Evolutionary conservation across 2,888 invertebrate genomes (phyloP).

Genomic region (Leptinotarsa rubiginosa): DNA sequence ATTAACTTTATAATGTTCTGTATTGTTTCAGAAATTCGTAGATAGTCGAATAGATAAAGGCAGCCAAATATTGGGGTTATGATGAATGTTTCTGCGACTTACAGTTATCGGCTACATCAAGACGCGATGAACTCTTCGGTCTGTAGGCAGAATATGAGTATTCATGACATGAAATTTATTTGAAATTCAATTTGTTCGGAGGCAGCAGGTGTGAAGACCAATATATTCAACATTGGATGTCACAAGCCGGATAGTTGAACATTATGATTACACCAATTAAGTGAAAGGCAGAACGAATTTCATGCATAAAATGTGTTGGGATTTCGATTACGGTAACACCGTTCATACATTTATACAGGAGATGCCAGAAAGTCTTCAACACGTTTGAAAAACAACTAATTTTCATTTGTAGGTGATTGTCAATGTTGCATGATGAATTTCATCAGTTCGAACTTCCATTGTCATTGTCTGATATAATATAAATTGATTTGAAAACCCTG

Average conservation of each 20-base stretch:
- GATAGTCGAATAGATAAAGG: conserved; percentile 57
- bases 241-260: not conserved
- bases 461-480: too few species aligned
- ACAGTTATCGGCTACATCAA: conserved; percentile 32
- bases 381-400: too few species aligned
- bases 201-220: conserved; percentile 24
- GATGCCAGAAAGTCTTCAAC: too few species aligned
- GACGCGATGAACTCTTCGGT: conserved; percentile 28
- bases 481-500: too few species aligned
- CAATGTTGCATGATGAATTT: too few species aligned
- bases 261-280: too few species aligned
- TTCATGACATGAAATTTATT: conserved; percentile 22
- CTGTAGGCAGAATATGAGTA: conserved; percentile 28
- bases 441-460: too few species aligned
- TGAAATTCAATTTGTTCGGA: conserved; percentile 26
- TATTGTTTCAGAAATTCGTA: conserved; percentile 63
- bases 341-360: too few species aligned
- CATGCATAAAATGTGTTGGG: too few species aligned
- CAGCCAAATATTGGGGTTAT: conserved; percentile 57
- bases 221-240: conserved; percentile 13
- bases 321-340: too few species aligned
- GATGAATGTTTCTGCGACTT: conserved; percentile 49
- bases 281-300: not conserved
- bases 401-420: too few species aligned
- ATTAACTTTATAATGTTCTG: conserved; percentile 66